A percentile compares a stretch with the other conserved stretches of the same genome.
phyloP scores from a whole-genome alignment of 2,888 invertebrate species.

The Trissonchulus sp. region DNA sequence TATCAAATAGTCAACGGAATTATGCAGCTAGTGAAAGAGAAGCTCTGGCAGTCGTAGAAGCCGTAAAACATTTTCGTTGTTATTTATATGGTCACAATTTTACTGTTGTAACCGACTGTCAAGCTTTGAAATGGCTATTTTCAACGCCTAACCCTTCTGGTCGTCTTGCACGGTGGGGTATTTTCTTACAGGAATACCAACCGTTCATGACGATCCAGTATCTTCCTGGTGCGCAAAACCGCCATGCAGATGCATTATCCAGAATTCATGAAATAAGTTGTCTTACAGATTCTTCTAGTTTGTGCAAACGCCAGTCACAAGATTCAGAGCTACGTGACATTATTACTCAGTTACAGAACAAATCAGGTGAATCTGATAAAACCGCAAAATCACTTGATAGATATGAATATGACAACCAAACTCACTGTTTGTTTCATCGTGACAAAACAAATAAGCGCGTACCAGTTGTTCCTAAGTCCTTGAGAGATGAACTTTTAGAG shows the following conservation, averaged over 20 bases:
- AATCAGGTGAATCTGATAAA: neutral
- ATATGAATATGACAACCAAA: neutral
- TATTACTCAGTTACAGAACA: no score
- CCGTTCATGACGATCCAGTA: neutral
- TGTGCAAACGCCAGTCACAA: neutral
- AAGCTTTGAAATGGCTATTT: constrained; percentile 30
- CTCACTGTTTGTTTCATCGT: neutral
- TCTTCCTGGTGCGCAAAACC: neutral
- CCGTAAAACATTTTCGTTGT: constrained; percentile 31
- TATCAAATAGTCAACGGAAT: constrained; percentile 36
- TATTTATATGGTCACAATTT: constrained; percentile 27
- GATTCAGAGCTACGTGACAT: neutral
- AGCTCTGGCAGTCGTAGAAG: constrained; percentile 39
- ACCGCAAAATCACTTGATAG: neutral
- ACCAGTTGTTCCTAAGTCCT: neutral
- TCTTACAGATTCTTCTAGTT: neutral
- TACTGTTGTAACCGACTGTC: constrained; percentile 31
- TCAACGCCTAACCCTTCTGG: neutral
- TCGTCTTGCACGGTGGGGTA: constrained; percentile 11
- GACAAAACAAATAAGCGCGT: neutral
- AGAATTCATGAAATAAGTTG: neutral
- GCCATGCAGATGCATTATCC: neutral
- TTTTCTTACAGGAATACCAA: constrained; percentile 1
- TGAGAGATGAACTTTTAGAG: neutral
- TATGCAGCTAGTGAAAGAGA: constrained; percentile 41